Conservation (phyloP, 2,797 vertebrate genomes). For the Phalloptychus januarius region DNA sequence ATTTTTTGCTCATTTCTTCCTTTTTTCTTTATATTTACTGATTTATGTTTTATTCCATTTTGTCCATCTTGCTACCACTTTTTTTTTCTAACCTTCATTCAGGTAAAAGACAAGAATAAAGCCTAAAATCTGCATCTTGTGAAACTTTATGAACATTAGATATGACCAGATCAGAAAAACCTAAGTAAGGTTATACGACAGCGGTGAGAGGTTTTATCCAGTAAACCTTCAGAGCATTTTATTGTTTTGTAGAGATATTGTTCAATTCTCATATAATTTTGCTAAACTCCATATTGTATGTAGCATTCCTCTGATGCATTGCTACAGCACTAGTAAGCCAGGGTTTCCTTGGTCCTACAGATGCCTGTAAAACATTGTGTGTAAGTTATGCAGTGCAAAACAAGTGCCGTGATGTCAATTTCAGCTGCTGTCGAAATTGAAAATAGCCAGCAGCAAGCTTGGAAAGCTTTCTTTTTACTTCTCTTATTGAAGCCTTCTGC, state of each 20-base stretch:
- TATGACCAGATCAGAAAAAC: not conserved
- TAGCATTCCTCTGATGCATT: not conserved
- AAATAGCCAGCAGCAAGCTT: not conserved
- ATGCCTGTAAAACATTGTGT: not conserved
- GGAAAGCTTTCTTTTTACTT: not conserved
- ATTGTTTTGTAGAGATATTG: not conserved
- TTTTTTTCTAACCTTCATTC: not conserved
- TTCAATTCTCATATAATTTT: not conserved
- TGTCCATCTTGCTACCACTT: not conserved
- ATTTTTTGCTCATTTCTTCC: not conserved
- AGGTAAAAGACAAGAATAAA: not conserved
- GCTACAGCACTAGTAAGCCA: not conserved
- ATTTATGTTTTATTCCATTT: not conserved
- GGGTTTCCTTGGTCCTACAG: not conserved
- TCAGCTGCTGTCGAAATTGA: not conserved
- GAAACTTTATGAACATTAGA: not conserved
- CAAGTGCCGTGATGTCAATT: not conserved
- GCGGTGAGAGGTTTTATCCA: not conserved
- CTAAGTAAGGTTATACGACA: not conserved
- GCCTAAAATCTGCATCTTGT: not conserved
- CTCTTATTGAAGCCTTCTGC: not conserved
- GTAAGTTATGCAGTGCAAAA: not conserved
- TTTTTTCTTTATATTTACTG: not conserved
- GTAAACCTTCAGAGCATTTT: not conserved
- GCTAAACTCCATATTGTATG: not conserved